A percentile compares a stretch with the other conserved stretches of the same genome.
Conservation (phyloP, 2,888 invertebrate genomes). For the Camponotus fellah region DNA sequence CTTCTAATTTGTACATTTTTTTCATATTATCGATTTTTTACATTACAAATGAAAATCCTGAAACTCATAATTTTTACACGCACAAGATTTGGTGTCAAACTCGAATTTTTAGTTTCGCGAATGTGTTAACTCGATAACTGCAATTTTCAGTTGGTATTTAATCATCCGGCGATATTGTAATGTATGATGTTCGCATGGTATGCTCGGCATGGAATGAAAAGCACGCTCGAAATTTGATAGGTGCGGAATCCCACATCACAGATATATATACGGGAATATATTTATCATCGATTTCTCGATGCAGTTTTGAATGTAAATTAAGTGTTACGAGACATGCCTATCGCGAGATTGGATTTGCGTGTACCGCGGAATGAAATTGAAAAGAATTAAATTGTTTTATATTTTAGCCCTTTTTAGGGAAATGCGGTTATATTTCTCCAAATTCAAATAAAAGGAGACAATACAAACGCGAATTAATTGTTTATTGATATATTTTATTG, state of each 20-base stretch:
- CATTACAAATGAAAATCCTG: constrained; percentile 5
- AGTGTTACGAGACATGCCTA: constrained; percentile 31
- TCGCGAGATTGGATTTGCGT: constrained; percentile 36
- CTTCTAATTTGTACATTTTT: neutral
- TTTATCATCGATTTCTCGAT: constrained; percentile 33
- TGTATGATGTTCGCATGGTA: constrained; percentile 37
- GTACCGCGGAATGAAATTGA: constrained; percentile 35
- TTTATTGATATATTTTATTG: constrained; percentile 23
- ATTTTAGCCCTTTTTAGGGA: neutral
- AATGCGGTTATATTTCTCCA: neutral
- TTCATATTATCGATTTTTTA: neutral
- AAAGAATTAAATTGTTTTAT: constrained; percentile 39
- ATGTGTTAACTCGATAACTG: constrained; percentile 40
- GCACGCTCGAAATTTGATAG: constrained; percentile 51
- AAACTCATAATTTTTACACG: neutral
- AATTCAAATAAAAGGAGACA: neutral
- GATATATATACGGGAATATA: constrained; percentile 17
- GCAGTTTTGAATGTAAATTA: constrained; percentile 45
- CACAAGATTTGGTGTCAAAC: neutral
- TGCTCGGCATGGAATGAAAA: constrained; percentile 41
- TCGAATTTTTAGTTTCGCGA: constrained; percentile 21
- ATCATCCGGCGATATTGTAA: constrained; percentile 35
- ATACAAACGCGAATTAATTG: constrained; percentile 25
- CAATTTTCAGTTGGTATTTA: constrained; percentile 41
- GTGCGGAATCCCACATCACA: constrained; percentile 35